Conservation (phyloP, 2,797 vertebrate genomes). For the Sandelia bainsii region DNA sequence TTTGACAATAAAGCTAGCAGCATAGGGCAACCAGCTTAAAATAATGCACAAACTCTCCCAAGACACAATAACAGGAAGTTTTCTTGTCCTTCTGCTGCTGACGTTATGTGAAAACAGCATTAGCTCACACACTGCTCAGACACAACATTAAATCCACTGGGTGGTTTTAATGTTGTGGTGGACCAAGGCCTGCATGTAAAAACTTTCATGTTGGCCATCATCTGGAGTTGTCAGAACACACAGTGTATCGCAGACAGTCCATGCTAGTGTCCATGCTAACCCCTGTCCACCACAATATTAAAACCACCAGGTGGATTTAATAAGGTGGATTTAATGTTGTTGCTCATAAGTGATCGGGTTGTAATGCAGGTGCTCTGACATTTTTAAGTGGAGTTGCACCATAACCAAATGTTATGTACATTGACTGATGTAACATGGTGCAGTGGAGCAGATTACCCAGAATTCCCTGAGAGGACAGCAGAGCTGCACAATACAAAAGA, state of each 20-base stretch:
- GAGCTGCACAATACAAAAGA: constrained; percentile 7
- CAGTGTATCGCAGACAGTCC: too few species aligned
- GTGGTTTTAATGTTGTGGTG: too few species aligned
- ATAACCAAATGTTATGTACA: constrained; percentile 35
- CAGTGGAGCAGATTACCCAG: constrained; percentile 46
- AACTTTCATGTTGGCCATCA: too few species aligned
- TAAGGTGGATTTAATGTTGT: too few species aligned
- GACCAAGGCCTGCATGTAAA: too few species aligned
- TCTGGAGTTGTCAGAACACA: too few species aligned
- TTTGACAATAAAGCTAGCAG: background rate
- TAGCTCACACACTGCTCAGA: too few species aligned
- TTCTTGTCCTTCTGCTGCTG: background rate
- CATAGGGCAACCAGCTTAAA: background rate
- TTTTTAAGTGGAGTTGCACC: background rate
- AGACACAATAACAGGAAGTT: background rate
- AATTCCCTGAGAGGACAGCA: constrained; percentile 35
- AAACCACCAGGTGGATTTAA: too few species aligned
- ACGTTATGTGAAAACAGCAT: background rate
- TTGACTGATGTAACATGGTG: constrained; percentile 28
- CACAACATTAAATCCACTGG: too few species aligned
- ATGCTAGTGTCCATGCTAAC: too few species aligned
- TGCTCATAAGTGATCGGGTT: background rate
- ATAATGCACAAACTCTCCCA: background rate
- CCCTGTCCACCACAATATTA: too few species aligned
- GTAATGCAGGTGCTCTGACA: background rate